These are phyloP conservation scores for Catharus minimus DNA, from an alignment of 2,113 vertebrate genomes.

Conservation along the genomic window DNA sequence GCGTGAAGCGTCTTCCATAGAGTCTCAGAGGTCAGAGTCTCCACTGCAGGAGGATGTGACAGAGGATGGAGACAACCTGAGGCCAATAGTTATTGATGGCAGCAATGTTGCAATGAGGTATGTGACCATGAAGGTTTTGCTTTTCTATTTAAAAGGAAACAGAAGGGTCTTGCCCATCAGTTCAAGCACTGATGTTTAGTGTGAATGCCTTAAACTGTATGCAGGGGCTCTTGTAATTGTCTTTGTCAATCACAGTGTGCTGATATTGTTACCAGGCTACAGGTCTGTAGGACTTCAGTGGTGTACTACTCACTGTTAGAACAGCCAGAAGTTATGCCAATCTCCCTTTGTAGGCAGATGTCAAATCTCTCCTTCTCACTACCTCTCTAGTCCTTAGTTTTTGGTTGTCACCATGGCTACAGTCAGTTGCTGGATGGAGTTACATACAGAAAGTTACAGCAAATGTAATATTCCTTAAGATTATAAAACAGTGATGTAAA, in stretches of 20 bases:
- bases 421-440: not conserved
- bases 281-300: not conserved
- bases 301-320: not conserved
- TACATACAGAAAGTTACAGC: not conserved
- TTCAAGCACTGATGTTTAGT: not conserved
- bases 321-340: not conserved
- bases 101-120: constrained; percentile 99
- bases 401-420: not conserved
- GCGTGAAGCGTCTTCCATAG: constrained; percentile 79
- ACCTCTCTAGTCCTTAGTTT: not conserved
- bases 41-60: constrained; percentile 79
- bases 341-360: not conserved
- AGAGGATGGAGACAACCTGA: constrained; percentile 92
- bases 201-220: not conserved
- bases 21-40: constrained; percentile 85
- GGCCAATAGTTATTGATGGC: constrained; percentile 92
- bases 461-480: not conserved
- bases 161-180: not conserved
- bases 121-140: constrained; percentile 42
- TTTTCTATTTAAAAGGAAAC: not conserved
- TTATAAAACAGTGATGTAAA: not conserved
- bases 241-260: not conserved
- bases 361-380: not conserved
- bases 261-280: not conserved
- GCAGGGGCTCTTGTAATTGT: not conserved